phyloP scores from a whole-genome alignment of 2,888 invertebrate genomes.

The Agrypnus murinus region DNA sequence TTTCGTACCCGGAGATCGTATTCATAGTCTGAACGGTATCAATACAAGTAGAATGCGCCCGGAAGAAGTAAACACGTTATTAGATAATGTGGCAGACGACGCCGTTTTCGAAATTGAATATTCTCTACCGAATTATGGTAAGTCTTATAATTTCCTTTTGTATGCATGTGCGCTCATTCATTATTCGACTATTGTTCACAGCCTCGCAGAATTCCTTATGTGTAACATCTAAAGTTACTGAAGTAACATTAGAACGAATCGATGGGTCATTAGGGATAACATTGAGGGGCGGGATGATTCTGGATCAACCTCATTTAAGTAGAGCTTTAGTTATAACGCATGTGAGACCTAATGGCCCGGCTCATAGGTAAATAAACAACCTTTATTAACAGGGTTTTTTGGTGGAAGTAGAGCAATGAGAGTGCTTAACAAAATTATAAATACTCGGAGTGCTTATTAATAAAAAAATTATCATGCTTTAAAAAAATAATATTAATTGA shows the following conservation, averaged over 20 bases:
- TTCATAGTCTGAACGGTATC: slow-evolving; percentile 88
- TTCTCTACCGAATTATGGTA: slow-evolving; percentile 87
- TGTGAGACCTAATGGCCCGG: slow-evolving; percentile 91
- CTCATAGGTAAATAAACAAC: slow-evolving; percentile 81
- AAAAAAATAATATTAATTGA: too few relatives aligned
- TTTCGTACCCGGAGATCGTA: slow-evolving; percentile 85
- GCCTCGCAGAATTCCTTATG: slow-evolving; percentile 83
- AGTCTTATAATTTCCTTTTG: slow-evolving; percentile 64
- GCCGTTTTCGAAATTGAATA: slow-evolving; percentile 90
- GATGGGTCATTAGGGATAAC: slow-evolving; percentile 92
- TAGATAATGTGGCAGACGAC: slow-evolving; percentile 84
- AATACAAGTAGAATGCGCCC: slow-evolving; percentile 84
- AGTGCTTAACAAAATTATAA: too few relatives aligned
- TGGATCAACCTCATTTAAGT: slow-evolving; percentile 76
- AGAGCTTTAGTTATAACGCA: slow-evolving; percentile 92
- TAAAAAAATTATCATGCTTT: too few relatives aligned
- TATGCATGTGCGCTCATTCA: not conserved
- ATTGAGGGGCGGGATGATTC: slow-evolving; percentile 85
- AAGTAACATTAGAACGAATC: slow-evolving; percentile 86
- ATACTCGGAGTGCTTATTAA: too few relatives aligned
- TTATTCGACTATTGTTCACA: slow-evolving; percentile 58
- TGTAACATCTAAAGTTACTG: slow-evolving; percentile 85
- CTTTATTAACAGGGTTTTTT: not conserved
- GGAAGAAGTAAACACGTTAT: slow-evolving; percentile 83
- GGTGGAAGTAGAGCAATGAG: not conserved